Base-by-base conservation (phyloP, 2,113 vertebrate genomes). In the Mixornis gularis region DNA sequence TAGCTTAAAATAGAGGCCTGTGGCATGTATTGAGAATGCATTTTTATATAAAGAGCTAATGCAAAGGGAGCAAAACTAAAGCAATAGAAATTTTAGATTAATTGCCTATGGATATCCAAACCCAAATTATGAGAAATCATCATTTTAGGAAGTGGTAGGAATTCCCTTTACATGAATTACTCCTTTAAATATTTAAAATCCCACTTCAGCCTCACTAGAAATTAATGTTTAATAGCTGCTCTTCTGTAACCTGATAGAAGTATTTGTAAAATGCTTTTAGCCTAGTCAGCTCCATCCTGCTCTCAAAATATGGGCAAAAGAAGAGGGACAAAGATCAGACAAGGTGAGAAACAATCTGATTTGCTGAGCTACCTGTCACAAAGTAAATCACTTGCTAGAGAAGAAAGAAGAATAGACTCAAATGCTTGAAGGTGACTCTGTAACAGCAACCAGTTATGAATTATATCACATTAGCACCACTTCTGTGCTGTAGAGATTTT, bases 171-270 rank as follows among this genome's bases (percentile, higher is more conserved):
- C 48, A 72, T 94, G 92, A 95, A 93, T 96, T 71, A 95, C 74
- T 82, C 21, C 34, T 85, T 95, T 94, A 89, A 95, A 87, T 95
- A 90, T 83, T 94, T 96, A 26, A 94, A 95, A 96, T 91, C 38
- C 40, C 81, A 92, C 74, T 96, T 95, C 78, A 91, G 48, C 49
- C 46, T 94, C 81, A 48, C 41, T 78, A 82, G 76, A 94, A 95
- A 95, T 94, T 34, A 92, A 95, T 89, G 51, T 93, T 96, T 94
- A 90, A 96, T 95, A 92, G 59, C 81, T 94, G 85, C 73, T 87
- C 79, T 94, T 77, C 85, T 60, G 30, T 70, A 94, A 92, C 51
- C 59, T 41, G 43, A 80, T 80, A 89, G 58, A 93, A 94, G 72
- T 49, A 81, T 68, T 73, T 81, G n/a, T 77, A 92, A 94, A 95